These are phyloP conservation scores for Trachelus iudaicus DNA, from an alignment of 2,888 invertebrate genomes.

Conservation along the genomic window DNA sequence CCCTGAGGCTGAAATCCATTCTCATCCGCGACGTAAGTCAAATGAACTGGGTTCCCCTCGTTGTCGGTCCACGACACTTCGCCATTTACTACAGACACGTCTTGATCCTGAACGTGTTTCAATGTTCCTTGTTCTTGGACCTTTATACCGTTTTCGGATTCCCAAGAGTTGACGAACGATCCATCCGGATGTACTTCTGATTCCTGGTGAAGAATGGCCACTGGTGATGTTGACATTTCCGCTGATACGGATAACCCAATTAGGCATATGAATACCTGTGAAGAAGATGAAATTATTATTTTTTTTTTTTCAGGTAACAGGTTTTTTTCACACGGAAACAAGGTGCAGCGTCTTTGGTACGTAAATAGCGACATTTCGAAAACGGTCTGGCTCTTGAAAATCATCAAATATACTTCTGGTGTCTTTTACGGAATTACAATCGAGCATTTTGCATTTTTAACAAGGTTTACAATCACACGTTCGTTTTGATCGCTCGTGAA, in stretches of 20 bases:
- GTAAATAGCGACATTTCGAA: neutral
- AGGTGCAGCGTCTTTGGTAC: neutral
- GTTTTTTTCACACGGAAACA: neutral
- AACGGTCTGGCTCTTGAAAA: neutral
- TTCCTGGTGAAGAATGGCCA: slow-evolving; percentile 26
- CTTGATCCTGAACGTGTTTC: slow-evolving; percentile 18
- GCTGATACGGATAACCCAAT: neutral
- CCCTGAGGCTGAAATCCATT: slow-evolving; percentile 39
- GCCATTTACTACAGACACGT: slow-evolving; percentile 25
- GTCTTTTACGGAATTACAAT: neutral
- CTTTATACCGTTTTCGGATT: slow-evolving; percentile 38
- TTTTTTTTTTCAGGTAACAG: neutral
- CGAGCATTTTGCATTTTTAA: neutral
- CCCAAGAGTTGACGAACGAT: slow-evolving; percentile 32
- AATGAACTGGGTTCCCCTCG: slow-evolving; percentile 29
- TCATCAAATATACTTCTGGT: neutral
- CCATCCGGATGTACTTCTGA: slow-evolving; percentile 36
- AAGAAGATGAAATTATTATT: neutral
- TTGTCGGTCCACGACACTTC: slow-evolving; percentile 32
- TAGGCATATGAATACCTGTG: neutral
- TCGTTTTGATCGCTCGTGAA: neutral
- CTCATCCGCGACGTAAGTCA: slow-evolving; percentile 40
- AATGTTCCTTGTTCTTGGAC: slow-evolving; percentile 33
- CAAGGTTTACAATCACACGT: neutral
- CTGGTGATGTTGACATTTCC: slow-evolving; percentile 7